These are phyloP conservation scores for Sycobia sp. DNA, from an alignment of 1,140 invertebrate genomes.

Conservation along the genomic window DNA sequence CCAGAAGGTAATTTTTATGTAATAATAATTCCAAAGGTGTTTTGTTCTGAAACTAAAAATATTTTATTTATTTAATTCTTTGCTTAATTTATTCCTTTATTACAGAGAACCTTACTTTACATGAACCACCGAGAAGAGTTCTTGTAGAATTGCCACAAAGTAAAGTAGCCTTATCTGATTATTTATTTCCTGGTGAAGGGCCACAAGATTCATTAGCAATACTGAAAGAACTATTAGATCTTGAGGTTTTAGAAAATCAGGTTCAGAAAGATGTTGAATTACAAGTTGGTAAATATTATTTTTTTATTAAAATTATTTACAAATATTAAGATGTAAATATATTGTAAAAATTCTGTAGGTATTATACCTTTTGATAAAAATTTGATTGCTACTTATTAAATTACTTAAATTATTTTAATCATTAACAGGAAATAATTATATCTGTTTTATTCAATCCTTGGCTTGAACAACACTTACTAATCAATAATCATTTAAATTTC, in stretches of 20 bases:
- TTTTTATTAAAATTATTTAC: too few species aligned
- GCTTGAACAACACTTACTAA: too few species aligned
- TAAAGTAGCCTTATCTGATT: constrained; percentile 77
- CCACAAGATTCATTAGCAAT: constrained; percentile 74
- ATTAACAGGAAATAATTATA: too few species aligned
- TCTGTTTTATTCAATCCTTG: too few species aligned
- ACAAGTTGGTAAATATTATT: constrained; percentile 60
- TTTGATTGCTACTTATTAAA: too few species aligned
- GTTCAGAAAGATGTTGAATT: constrained; percentile 72
- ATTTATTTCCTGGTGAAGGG: constrained; percentile 83
- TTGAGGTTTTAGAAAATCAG: constrained; percentile 70
- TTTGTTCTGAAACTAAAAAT: too few species aligned
- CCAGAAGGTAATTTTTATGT: constrained; percentile 63
- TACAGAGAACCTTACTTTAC: constrained; percentile 71
- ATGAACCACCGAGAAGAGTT: constrained; percentile 80
- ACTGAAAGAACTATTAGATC: constrained; percentile 74
- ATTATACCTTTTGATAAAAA: too few species aligned
- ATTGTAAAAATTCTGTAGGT: too few species aligned
- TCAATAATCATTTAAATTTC: too few species aligned
- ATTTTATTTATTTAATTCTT: constrained; percentile 19
- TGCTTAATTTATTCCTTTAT: constrained; percentile 30
- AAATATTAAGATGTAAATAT: too few species aligned
- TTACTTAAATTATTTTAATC: too few species aligned
- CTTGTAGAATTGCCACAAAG: constrained; percentile 70
- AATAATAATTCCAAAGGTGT: neutral